Evolutionary conservation across 2,113 vertebrate species (phyloP).

Genomic region (Leucopsar rothschildi): DNA sequence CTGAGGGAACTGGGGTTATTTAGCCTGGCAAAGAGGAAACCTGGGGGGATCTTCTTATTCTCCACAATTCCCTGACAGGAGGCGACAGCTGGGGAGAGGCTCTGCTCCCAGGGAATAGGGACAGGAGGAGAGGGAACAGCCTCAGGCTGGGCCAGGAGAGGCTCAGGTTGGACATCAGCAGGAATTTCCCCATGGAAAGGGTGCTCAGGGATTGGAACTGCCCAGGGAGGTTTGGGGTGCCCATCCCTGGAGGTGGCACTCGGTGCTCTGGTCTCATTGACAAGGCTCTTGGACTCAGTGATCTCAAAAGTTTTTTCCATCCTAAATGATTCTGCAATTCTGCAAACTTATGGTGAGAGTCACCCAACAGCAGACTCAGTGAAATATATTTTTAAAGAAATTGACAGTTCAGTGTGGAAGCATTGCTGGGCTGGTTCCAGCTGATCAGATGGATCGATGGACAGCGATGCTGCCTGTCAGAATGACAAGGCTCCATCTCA

Average conservation of each 20-base stretch:
- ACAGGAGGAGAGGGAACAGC: not conserved
- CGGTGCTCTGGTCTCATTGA: accelerated
- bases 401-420: not conserved
- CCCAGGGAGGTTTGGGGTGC: not conserved
- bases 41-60: accelerated
- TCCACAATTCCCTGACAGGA: not conserved
- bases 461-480: not conserved
- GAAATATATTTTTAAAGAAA: not conserved
- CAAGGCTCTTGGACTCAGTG: not conserved
- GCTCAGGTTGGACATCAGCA: not conserved
- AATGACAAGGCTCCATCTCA: not conserved
- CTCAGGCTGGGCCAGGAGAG: not conserved
- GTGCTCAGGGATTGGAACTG: accelerated
- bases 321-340: not conserved
- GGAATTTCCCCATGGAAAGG: not conserved
- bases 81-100: not conserved
- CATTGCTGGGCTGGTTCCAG: not conserved
- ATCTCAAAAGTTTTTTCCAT: not conserved
- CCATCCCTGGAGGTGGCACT: not conserved
- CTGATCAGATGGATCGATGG: not conserved
- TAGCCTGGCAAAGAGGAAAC: not conserved
- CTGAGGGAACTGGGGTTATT: not conserved
- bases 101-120: too few species aligned
- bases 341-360: not conserved
- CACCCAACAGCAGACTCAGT: not conserved